Conservation (phyloP, 2,797 vertebrate species). For the Passerculus sandwichensis region DNA sequence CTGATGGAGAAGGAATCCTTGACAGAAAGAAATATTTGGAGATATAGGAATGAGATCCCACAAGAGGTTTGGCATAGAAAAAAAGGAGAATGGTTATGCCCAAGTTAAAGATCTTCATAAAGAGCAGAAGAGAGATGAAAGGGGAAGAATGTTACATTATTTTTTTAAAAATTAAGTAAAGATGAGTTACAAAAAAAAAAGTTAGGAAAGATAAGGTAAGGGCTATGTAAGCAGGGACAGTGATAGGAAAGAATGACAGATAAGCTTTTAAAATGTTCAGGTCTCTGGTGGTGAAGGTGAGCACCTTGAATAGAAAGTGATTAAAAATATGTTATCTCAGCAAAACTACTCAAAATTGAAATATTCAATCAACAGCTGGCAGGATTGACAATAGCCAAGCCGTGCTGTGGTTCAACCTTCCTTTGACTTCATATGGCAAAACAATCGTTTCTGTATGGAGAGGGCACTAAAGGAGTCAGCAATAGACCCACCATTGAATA, state of each 20-base stretch:
- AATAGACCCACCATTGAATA: neutral
- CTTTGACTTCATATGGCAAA: neutral
- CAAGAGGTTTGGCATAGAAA: neutral
- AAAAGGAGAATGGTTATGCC: neutral
- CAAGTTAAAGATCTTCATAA: neutral
- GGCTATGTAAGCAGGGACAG: neutral
- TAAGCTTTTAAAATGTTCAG: no score
- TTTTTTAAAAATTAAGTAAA: neutral
- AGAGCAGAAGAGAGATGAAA: neutral
- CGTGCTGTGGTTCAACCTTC: neutral
- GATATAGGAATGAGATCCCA: neutral
- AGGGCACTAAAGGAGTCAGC: neutral
- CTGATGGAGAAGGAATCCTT: neutral
- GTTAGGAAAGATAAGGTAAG: neutral
- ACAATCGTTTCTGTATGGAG: neutral
- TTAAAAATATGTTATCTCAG: neutral
- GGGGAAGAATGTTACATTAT: neutral
- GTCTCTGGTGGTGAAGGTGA: neutral
- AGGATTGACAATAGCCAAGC: neutral
- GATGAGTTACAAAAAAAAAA: neutral
- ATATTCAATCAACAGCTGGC: neutral
- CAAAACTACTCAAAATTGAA: conserved; percentile 1
- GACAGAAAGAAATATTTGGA: neutral
- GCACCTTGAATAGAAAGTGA: neutral
- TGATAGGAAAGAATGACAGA: neutral